These are phyloP conservation scores for Paralichthys olivaceus DNA, from an alignment of 2,113 vertebrate genomes.

Conservation along the genomic window DNA sequence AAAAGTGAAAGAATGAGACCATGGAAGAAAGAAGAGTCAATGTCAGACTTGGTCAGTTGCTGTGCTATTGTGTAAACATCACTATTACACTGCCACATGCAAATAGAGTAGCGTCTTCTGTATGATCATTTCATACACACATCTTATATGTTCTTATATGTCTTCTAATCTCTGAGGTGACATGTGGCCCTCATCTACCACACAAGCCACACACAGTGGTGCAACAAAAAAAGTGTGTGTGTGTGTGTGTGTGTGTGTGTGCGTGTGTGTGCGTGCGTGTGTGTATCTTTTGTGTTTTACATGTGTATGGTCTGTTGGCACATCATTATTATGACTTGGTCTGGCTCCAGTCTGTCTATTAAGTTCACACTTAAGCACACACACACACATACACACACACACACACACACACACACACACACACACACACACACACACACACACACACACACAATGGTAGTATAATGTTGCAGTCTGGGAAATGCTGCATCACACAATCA, in stretches of 20 bases:
- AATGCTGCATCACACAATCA: slow-evolving; percentile 77
- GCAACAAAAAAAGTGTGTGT: slow-evolving; percentile 51
- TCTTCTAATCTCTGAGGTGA: too few species aligned
- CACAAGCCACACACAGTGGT: slow-evolving; percentile 3
- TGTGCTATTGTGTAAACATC: background rate
- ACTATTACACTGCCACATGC: slow-evolving; percentile 16
- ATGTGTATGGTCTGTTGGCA: slow-evolving; percentile 59
- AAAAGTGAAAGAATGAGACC: too few species aligned
- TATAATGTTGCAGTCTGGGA: slow-evolving; percentile 78
- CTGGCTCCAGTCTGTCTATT: slow-evolving; percentile 86
- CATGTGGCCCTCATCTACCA: too few species aligned
- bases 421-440: slow-evolving; percentile 45
- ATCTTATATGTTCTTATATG: too few species aligned
- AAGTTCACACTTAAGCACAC: slow-evolving; percentile 49
- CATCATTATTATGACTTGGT: slow-evolving; percentile 77
- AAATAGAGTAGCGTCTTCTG: slow-evolving; percentile 19
- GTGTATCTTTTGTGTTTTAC: slow-evolving; percentile 47
- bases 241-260: slow-evolving; percentile 40
- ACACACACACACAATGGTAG: slow-evolving; percentile 65
- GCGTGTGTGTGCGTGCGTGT: slow-evolving; percentile 42
- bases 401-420: slow-evolving; percentile 42
- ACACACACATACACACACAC: slow-evolving; percentile 1
- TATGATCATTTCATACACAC: slow-evolving; percentile 6
- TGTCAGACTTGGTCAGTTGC: too few species aligned
- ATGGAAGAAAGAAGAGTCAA: background rate